Evolutionary conservation across 2,888 invertebrate genomes (phyloP), one percentile per base, ranked within the genome.

Genomic region (Cheiracanthium punctorium): DNA sequence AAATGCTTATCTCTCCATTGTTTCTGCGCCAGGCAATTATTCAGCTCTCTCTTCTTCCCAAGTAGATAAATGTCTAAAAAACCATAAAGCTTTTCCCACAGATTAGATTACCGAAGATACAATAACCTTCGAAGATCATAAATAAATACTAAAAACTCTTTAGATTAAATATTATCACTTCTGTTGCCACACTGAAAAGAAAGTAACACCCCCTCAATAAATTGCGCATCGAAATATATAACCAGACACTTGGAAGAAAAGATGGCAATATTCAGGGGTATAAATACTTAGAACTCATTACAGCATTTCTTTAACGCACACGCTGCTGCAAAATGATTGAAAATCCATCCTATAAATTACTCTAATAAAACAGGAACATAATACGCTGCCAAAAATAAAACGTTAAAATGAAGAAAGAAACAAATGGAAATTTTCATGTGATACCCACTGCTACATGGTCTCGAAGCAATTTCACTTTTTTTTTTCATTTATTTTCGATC

Each of bases 261-360:
- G 24, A 5, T 24, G 24, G 12, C 24, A 58, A 58, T 58, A 58
- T 58, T n/a, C 24, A 24, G 24, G 24, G 12, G 2, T 24, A 58
- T 58, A 58, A 58, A 58, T 58, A 58, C 58, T 58, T 7, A 58
- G 58, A 58, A 24, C 58, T 58, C 58, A 58, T 58, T 58, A 58
- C 7, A 17, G 4, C 20, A 1, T 58, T 24, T 24, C 24, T 24
- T 20, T 58, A 24, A 58, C 24, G 24, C 24, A 58, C 58, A 58
- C n/a, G n/a, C 7, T 58, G 58, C 24, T 24, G 24, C 58, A 24
- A 58, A 58, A 58, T 58, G 58, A 58, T 58, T 58, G 24, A 58
- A 58, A 58, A 24, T 24, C 20, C 58, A 58, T 58, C 24, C 58
- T 24, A 58, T 58, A 24, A 58, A 58, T 58, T 58, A 58, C 58